Evolutionary conservation across 2,797 vertebrate genomes (phyloP).

Genomic region (Delichon dasypus): DNA sequence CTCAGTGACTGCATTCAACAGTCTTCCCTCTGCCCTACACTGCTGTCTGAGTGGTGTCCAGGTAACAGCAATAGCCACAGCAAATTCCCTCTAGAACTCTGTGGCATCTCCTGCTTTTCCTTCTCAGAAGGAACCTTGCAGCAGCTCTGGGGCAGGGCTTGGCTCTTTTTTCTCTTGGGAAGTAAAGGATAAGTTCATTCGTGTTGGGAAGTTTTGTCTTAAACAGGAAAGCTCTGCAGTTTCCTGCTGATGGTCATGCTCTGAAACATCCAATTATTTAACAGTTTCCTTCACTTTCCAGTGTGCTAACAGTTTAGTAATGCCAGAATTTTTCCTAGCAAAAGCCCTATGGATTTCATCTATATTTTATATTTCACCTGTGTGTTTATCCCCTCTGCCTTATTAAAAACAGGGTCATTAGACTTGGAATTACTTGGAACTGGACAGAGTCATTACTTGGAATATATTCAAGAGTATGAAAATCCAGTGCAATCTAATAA

Average conservation of each 20-base stretch:
- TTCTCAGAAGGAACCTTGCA: not conserved
- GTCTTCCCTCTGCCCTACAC: not conserved
- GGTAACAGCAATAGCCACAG: not conserved
- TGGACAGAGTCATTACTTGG: not conserved
- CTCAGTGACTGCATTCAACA: not conserved
- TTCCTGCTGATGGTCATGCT: not conserved
- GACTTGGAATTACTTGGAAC: not conserved
- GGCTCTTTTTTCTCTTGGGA: not conserved
- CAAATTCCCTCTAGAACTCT: not conserved
- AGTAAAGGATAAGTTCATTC: not conserved
- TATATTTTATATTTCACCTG: not conserved
- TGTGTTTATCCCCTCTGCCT: not conserved
- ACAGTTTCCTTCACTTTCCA: not conserved
- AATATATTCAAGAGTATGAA: not conserved
- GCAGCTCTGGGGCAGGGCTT: fast-evolving
- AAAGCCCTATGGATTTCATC: not conserved
- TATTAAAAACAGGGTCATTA: not conserved
- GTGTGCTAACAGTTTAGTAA: not conserved
- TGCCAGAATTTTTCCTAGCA: not conserved
- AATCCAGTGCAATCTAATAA: not conserved
- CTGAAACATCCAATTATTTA: not conserved
- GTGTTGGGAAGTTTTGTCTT: not conserved
- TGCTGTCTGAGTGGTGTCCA: not conserved
- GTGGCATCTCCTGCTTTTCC: not conserved
- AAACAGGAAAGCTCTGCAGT: not conserved